Base-by-base conservation (phyloP, 2,113 vertebrate species). In the Struthio camelus region DNA sequence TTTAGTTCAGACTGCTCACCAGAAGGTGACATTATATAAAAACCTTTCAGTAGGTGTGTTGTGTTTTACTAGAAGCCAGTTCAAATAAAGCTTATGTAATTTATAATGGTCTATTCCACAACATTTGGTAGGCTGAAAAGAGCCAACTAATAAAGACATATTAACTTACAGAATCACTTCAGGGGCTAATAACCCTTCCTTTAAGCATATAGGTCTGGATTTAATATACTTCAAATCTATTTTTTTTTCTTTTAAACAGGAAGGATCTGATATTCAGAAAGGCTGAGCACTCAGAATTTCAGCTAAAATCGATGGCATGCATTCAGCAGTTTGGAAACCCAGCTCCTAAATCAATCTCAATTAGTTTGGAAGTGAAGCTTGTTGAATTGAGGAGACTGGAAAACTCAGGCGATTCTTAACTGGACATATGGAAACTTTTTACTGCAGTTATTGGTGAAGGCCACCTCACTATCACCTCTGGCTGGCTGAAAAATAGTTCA, bases 81-180 rank as follows among this genome's bases (percentile, higher is more conserved):
- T 94, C 77, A 95, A 94, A 92, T 95, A 94, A 94, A 93, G 24
- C 69, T 79, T 8, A 40, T 87, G 58, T 95, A 87, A 89, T 92
- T 94, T 87, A 89, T 89, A 92, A 72, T 85, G 69, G 70, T 34
- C 80, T 81, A 34, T 89, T 93, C 86, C 38, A 87, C 69, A 85
- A 32, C 36, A 78, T 69, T 96, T 94, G 72, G 59, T 88, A 69
- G 50, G 48, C 84, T 93, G 88, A 94, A 96, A 96, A 90, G 77
- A 88, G 46, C 61, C 80, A 93, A 44, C 46, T 96, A 92, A 71
- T 93, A 94, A 93, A 86, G 93, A 65, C n/a, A 8, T 85, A 88
- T 65, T 92, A 83, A 90, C 79, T 94, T 95, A 90, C 77, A 88
- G 73, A 84, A 86, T 88, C 76, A 93, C 88, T 90, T 89, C 86